Base-by-base conservation (phyloP, 2,888 invertebrate species). In the Drosophila pseudotalamancana region DNA sequence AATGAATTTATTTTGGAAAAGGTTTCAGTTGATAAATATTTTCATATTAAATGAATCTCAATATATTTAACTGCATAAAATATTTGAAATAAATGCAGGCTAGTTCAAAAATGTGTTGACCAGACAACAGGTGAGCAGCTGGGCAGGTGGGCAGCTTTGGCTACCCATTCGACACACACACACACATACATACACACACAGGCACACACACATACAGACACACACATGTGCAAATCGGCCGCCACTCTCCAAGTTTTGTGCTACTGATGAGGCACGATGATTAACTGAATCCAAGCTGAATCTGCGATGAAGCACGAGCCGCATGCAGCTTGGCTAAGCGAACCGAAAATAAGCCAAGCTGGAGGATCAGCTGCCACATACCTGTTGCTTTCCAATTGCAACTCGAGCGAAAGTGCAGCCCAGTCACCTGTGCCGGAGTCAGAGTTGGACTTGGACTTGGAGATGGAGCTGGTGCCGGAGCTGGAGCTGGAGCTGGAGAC, bases 321-420 rank as follows among this genome's bases (percentile, higher is more conserved):
- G 51, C 40, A 46, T 23, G 46, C 32, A 46, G 46, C 11, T 32
- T 2, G 6, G 46, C 46, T 4, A 4, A 29, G 34, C 34, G 0
- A n/a, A 6, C 35, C 40, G 27, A 18, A 55, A 40, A 11, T 8
- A 9, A 31, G 32, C 55, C 11, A 39, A 16, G 39, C 56, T 40
- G 40, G 16, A 25, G 23, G 23, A 25, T 3, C 25, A 25, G 25
- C 40, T 42, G 40, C 31, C 31, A 42, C 57, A 42, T 42, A 42
- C 40, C 19, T 32, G 43, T 43, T 43, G 82, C 85, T 80, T 85
- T 80, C 74, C 48, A 77, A 76, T 76, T 39, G 12, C 69, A 55
- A 55, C 40, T 46, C 39, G 54, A 63, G 63, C 40, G 56, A 72
- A 77, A 74, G 72, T 54, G 66, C 72, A 65, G 51, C 14, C 34